Evolutionary conservation across 92 coral and sea anemone species (phyloP), one percentile per base, ranked within the genome.

Genomic region (Paragorgia papillata): DNA sequence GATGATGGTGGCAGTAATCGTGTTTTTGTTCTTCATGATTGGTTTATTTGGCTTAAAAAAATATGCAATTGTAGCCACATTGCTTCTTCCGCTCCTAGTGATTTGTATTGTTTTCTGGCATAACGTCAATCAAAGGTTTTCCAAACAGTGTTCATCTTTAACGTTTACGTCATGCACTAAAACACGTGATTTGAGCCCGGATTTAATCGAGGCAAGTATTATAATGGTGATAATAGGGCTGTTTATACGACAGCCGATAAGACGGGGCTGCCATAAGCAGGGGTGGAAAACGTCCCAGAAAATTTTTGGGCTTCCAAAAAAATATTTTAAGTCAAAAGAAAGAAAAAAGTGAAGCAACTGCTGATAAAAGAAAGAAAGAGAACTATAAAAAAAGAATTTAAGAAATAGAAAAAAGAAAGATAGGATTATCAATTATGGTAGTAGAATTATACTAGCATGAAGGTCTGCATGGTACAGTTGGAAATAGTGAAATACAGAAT

Each of bases 21-120:
- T 93, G 50, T 93, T 93, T 84, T 89, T 90, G 51, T 43, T 88
- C 46, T 76, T 93, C 33, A 93, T 88, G 93, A 84, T 83, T 53
- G 97, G 96, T 29, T 81, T 88, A 26, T 79, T 93, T 62, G 91
- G 90, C 58, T 86, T 93, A 73, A 93, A 93, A 79, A 32, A 76
- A 55, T 64, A 75, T 27, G 79, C 82, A 67, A 24, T 68, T 22
- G 65, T 87, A 12, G 78, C 97, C 0, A 59, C 76, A 14, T 73
- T 85, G n/a, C 83, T 90, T 18, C 79, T 93, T 33, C 97, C 97
- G 1, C 84, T 93, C 6, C 96, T 96, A 0, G 83, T 82, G 75
- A 71, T 71, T 18, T 71, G 78, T 28, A 56, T 71, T 18, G 39
- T 71, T 21, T 71, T 71, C 50, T 71, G 78, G 78, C 28, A 71